phyloP scores from a whole-genome alignment of 2,797 vertebrate species.

The Molossus alvarezi region DNA sequence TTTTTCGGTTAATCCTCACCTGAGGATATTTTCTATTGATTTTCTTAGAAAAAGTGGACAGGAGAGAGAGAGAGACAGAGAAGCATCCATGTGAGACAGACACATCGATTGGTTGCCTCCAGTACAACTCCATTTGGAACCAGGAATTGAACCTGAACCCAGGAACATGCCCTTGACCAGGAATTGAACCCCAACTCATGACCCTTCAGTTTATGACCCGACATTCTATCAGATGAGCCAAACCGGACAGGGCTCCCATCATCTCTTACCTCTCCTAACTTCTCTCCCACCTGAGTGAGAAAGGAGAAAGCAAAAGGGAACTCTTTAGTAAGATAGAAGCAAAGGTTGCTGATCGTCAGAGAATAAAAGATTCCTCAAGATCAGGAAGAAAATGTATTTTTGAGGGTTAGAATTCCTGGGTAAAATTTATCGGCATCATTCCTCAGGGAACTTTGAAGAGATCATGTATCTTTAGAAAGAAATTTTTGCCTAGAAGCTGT shows the following conservation, averaged over 20 bases:
- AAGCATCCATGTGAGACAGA: too few relatives aligned
- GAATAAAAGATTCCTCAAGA: neutral
- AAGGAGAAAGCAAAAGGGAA: neutral
- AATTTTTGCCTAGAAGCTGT: neutral
- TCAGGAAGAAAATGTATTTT: neutral
- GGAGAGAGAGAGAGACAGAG: too few relatives aligned
- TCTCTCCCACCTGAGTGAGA: neutral
- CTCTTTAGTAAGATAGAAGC: neutral
- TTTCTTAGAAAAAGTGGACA: too few relatives aligned
- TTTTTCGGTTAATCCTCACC: too few relatives aligned
- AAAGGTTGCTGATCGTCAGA: neutral
- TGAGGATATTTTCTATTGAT: too few relatives aligned
- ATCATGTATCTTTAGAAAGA: neutral
- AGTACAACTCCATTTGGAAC: too few relatives aligned
- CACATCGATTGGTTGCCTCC: too few relatives aligned
- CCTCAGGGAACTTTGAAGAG: neutral
- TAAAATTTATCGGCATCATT: neutral
- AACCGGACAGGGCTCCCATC: neutral
- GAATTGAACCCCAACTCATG: too few relatives aligned
- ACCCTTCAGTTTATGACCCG: too few relatives aligned
- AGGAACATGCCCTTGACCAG: too few relatives aligned
- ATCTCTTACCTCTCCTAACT: neutral
- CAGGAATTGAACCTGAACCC: too few relatives aligned
- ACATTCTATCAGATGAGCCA: too few relatives aligned
- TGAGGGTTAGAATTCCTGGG: neutral